phyloP scores from a whole-genome alignment of 2,113 vertebrate genomes.

The Mobula hypostoma region DNA sequence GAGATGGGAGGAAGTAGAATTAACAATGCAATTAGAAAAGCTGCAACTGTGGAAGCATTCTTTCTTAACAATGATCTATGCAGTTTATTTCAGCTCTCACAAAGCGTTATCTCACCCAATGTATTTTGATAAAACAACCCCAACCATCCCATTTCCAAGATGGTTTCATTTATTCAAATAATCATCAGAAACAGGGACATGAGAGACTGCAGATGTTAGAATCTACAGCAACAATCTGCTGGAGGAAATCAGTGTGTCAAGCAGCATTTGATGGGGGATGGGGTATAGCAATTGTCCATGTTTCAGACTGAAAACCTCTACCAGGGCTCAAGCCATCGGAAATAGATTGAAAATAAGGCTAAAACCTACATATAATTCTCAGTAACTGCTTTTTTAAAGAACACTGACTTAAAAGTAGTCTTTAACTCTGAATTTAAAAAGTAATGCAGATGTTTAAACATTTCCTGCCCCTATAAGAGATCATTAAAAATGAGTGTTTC shows the following conservation, averaged over 20 bases:
- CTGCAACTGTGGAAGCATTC: background rate
- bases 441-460: background rate
- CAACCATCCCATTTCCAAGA: background rate
- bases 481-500: constrained; percentile 3
- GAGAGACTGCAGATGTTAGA: too few relatives aligned
- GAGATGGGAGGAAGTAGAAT: background rate
- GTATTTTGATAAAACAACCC: background rate
- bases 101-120: background rate
- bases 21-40: background rate
- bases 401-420: background rate
- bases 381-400: background rate
- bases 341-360: background rate
- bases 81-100: background rate
- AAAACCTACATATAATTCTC: background rate
- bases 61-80: background rate
- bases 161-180: background rate
- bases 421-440: background rate
- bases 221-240: too few relatives aligned
- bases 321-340: background rate
- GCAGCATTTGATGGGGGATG: too few relatives aligned
- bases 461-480: background rate
- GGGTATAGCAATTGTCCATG: too few relatives aligned
- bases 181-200: background rate
- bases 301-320: too few relatives aligned
- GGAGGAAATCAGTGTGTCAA: too few relatives aligned